phyloP scores from a whole-genome alignment of 1,140 invertebrate genomes.

The Tetragonula clypearis region DNA sequence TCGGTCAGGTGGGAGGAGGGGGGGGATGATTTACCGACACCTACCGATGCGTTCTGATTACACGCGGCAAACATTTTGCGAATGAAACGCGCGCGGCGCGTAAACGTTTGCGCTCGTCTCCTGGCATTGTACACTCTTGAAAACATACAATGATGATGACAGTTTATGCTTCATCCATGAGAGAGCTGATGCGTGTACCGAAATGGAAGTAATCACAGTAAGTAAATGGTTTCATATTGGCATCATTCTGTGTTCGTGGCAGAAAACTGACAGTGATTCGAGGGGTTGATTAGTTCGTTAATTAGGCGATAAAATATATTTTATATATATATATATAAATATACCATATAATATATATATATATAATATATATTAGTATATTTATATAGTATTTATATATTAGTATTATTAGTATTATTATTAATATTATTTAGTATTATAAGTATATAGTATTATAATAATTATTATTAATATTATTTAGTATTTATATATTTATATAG shows the following conservation, averaged over 20 bases:
- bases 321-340: no score
- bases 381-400: no score
- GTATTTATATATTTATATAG: no score
- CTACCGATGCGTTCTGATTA: conserved; percentile 3
- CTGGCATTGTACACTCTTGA: background rate
- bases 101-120: conserved; percentile 13
- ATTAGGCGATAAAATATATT: background rate
- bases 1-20: background rate
- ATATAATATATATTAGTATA: no score
- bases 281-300: background rate
- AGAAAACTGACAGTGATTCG: background rate
- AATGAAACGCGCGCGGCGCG: conserved; percentile 8
- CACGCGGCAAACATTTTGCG: background rate
- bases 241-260: background rate
- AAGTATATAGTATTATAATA: no score
- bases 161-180: background rate
- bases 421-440: no score
- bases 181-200: no score
- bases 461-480: no score
- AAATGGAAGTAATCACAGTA: background rate
- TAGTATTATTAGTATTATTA: no score
- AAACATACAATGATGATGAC: conserved; percentile 15
- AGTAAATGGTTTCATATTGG: no score
- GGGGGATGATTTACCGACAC: background rate
- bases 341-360: no score